Percentiles rank a stretch among this genome's conserved stretches.
These are phyloP conservation scores for Lates japonicus DNA, from an alignment of 2,797 vertebrate species.

Conservation along the genomic window DNA sequence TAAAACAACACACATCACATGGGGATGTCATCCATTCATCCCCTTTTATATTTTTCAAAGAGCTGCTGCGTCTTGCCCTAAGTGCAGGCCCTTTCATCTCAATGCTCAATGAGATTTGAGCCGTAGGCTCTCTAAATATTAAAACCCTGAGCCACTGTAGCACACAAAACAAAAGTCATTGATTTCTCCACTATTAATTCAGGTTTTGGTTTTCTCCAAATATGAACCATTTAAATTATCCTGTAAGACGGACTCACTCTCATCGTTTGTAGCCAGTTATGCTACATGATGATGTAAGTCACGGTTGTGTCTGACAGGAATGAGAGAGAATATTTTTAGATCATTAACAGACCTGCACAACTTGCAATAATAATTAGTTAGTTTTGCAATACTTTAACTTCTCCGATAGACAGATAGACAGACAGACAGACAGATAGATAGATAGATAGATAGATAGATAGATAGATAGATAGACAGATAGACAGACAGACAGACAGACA, in stretches of 20 bases:
- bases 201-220: not conserved
- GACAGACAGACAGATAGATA: too few species aligned
- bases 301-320: not conserved
- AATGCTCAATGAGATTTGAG: conserved; percentile 15
- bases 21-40: conserved; percentile 7
- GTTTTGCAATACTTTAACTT: not conserved
- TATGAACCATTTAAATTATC: not conserved
- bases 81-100: conserved; percentile 18
- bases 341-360: not conserved
- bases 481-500: too few species aligned
- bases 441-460: too few species aligned
- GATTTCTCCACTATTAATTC: not conserved
- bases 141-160: conserved; percentile 3
- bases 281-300: not conserved
- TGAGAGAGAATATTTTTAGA: conserved; percentile 2
- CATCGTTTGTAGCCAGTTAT: conserved; percentile 1
- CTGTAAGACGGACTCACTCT: not conserved
- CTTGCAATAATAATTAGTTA: conserved; percentile 5
- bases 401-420: not conserved
- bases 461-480: too few species aligned
- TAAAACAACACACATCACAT: not conserved
- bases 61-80: conserved; percentile 4
- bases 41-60: conserved; percentile 19
- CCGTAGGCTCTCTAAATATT: not conserved
- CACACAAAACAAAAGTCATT: conserved; percentile 3